Conservation (phyloP, 2,888 invertebrate species). For the Phaonia tiefii region DNA sequence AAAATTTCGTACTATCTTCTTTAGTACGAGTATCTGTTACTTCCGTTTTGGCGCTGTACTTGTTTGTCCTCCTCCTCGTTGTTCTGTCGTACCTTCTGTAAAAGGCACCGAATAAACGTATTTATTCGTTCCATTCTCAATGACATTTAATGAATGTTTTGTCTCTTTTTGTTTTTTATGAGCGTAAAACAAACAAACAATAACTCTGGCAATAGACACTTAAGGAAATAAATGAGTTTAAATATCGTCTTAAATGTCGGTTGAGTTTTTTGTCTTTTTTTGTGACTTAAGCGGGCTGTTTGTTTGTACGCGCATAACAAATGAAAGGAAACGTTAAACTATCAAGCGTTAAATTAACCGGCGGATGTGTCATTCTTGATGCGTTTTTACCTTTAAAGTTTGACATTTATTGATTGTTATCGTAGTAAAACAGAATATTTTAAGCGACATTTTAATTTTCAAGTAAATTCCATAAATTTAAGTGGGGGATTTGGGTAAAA, state of each 20-base stretch:
- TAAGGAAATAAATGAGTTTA: conserved; percentile 49
- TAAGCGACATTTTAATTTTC: too few species aligned
- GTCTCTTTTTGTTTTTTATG: too few species aligned
- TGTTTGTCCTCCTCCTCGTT: background rate
- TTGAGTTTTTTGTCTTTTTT: background rate
- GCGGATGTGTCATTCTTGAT: conserved; percentile 17
- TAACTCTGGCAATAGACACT: conserved; percentile 15
- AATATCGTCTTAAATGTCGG: background rate
- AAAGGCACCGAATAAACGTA: conserved; percentile 16
- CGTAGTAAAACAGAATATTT: too few species aligned
- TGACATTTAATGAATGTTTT: conserved; percentile 16
- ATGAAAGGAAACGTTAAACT: background rate
- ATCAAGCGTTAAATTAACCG: conserved; percentile 29
- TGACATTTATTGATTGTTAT: too few species aligned
- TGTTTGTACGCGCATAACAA: background rate
- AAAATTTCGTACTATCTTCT: background rate
- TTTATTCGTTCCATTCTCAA: background rate
- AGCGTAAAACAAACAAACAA: conserved; percentile 23
- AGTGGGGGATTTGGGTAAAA: too few species aligned
- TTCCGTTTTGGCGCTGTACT: background rate
- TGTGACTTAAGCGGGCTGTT: background rate
- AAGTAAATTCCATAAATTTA: too few species aligned
- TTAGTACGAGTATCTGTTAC: conserved; percentile 40
- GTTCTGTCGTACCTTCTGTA: background rate
- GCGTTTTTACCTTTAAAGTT: too few species aligned